These are phyloP conservation scores for Drosophila nebulosa DNA, from an alignment of 1,140 invertebrate genomes.

Conservation along the genomic window DNA sequence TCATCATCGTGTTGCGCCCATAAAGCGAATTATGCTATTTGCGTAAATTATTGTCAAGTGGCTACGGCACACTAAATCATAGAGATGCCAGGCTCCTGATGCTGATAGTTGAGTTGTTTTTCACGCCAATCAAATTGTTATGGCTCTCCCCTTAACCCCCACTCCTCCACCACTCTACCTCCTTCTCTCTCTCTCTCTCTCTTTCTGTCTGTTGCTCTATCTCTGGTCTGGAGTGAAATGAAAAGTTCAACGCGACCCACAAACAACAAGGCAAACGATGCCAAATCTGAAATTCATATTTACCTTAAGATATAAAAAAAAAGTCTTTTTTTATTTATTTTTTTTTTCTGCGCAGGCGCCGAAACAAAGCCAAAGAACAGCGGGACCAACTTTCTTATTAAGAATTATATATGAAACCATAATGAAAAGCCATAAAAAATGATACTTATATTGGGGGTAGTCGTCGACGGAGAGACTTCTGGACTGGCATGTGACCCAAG, in stretches of 20 bases:
- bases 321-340: too few species aligned
- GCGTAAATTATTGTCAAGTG: slow-evolving; percentile 76
- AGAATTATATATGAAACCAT: slow-evolving; percentile 69
- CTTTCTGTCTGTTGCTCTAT: neutral
- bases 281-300: slow-evolving; percentile 41
- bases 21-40: slow-evolving; percentile 74
- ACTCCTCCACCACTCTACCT: neutral
- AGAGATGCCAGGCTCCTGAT: slow-evolving; percentile 57
- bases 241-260: slow-evolving; percentile 65
- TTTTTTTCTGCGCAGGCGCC: slow-evolving; percentile 10
- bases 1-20: slow-evolving; percentile 57
- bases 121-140: slow-evolving; percentile 60
- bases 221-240: slow-evolving; percentile 30
- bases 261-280: slow-evolving; percentile 15
- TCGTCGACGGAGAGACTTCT: neutral
- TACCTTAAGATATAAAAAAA: slow-evolving; percentile 63
- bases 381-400: slow-evolving; percentile 60
- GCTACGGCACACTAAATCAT: slow-evolving; percentile 63
- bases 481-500: slow-evolving; percentile 3
- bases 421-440: slow-evolving; percentile 77
- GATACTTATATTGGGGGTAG: slow-evolving; percentile 55
- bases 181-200: neutral
- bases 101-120: slow-evolving; percentile 43
- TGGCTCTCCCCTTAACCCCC: slow-evolving; percentile 2
- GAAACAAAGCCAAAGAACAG: slow-evolving; percentile 29